Evolutionary conservation across 2,888 invertebrate species (phyloP).

Genomic region (Aphidius colemani): DNA sequence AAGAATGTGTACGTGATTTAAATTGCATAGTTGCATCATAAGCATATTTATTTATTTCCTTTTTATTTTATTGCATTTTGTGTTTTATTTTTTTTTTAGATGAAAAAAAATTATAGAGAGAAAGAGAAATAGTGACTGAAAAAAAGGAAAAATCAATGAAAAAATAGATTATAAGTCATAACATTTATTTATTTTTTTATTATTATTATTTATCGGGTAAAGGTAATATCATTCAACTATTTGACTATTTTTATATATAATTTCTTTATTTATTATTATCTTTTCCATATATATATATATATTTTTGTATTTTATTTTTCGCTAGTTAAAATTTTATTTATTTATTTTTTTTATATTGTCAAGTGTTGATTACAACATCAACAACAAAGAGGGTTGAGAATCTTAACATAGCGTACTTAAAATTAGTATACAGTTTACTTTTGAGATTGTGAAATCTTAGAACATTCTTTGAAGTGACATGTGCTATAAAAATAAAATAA

Average conservation of each 20-base stretch:
- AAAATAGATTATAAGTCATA: too few relatives aligned
- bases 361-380: constrained; percentile 27
- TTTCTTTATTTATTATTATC: constrained; percentile 3
- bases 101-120: too few relatives aligned
- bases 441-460: constrained; percentile 46
- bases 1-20: too few relatives aligned
- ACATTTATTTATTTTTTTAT: too few relatives aligned
- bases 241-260: neutral
- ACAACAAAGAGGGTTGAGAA: constrained; percentile 26
- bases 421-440: constrained; percentile 47
- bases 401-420: constrained; percentile 46
- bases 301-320: too few relatives aligned
- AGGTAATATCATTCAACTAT: neutral
- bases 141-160: too few relatives aligned
- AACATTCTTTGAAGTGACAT: constrained; percentile 40
- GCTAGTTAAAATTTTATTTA: neutral
- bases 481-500: constrained; percentile 43
- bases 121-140: too few relatives aligned
- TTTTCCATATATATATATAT: neutral
- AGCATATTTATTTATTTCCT: too few relatives aligned
- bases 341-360: constrained; percentile 18
- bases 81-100: too few relatives aligned
- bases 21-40: too few relatives aligned
- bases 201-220: neutral
- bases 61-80: too few relatives aligned